Evolutionary conservation across 2,113 vertebrate species (phyloP).

Genomic region (Nanorana parkeri): DNA sequence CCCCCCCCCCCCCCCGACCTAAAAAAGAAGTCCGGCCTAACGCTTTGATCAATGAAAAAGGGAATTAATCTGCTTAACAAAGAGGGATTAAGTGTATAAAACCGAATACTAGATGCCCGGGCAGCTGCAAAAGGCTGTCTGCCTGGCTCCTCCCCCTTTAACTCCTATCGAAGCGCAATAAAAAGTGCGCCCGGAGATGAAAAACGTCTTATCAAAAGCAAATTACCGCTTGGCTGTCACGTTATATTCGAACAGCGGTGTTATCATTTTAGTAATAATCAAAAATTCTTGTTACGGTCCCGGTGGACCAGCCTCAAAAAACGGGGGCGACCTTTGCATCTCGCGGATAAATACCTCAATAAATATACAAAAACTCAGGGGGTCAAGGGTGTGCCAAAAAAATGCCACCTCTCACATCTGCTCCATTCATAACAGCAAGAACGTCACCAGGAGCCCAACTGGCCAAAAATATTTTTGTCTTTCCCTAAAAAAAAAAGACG

Average conservation of each 20-base stretch:
- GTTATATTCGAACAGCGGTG: no score
- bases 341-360: background rate
- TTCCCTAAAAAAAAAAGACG: background rate
- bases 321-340: no score
- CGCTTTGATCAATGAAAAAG: background rate
- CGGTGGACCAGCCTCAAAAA: no score
- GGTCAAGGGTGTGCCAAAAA: background rate
- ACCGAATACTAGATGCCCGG: background rate
- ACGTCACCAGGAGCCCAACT: conserved; percentile 67
- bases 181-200: background rate
- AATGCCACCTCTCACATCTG: conserved; percentile 61
- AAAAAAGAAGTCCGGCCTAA: no score
- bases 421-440: conserved; percentile 66
- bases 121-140: background rate
- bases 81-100: background rate
- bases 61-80: background rate
- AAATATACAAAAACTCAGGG: background rate
- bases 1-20: no score
- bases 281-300: background rate
- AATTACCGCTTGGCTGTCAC: background rate
- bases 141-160: background rate
- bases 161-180: background rate
- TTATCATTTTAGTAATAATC: background rate
- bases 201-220: conserved; percentile 24
- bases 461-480: no score